Conservation (phyloP, 2,888 invertebrate species). For the Drosophila kambysellisi region DNA sequence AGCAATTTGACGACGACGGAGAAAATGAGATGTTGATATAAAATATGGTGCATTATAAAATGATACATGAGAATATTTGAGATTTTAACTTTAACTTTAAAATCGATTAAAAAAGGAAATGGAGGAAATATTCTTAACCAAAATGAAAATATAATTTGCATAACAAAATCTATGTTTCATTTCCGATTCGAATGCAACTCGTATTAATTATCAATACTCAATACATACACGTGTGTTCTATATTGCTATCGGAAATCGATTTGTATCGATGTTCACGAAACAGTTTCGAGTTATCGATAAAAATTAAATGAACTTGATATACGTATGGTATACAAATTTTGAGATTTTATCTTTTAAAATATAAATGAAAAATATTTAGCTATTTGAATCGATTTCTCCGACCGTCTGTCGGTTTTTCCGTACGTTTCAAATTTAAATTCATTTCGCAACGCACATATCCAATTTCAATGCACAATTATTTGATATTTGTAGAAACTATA, state of each 20-base stretch:
- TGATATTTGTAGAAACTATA: constrained; percentile 14
- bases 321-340: too few species aligned
- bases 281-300: neutral
- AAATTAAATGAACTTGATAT: neutral
- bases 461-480: constrained; percentile 20
- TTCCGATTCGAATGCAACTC: neutral
- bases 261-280: neutral
- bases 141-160: neutral
- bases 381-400: neutral
- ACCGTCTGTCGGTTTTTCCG: neutral
- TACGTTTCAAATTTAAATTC: neutral
- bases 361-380: neutral
- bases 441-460: neutral
- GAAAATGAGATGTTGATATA: neutral
- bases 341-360: too few species aligned
- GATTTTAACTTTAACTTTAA: too few species aligned
- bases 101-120: too few species aligned
- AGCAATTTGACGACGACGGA: neutral
- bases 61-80: too few species aligned
- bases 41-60: neutral
- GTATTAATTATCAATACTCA: neutral
- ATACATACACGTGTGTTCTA: neutral
- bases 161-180: neutral
- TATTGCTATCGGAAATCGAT: neutral
- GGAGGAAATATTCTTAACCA: neutral